Evolutionary conservation across 2,797 vertebrate genomes (phyloP), one percentile per base, ranked within the genome.

Genomic region (Pteronotus mesoamericanus): DNA sequence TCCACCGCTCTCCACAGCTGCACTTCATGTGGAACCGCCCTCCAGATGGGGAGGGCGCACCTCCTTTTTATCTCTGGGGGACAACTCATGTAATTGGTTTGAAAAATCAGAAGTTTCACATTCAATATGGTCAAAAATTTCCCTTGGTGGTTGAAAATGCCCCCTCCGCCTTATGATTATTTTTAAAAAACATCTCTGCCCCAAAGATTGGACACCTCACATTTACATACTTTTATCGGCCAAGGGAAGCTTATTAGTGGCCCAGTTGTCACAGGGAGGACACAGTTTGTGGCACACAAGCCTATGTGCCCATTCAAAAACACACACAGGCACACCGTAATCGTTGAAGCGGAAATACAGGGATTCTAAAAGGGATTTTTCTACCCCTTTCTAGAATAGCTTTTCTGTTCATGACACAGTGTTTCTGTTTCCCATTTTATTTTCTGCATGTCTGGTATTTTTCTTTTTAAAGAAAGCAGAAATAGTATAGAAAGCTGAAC

Each of bases 81-180:
- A 29, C 79, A 64, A 42, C 78, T 51, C 42, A 66, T 92, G 55
- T 59, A 79, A 59, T 86, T 95, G 93, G 37, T 90, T 77, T 75
- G 61, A 95, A 93, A 78, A 89, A 75, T 87, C 95, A 44, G 29
- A 91, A 94, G 89, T 94, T 94, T 93, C 89, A 91, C 91, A 61
- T 79, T 89, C 80, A 75, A 0, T 79, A 39, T 91, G 93, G 79
- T 86, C 77, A 78, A 10, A 83, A 77, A 80, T 94, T 53, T 80
- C 59, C 51, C 72, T 91, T 39, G 48, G 69, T 80, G 84, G 44
- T 88, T 96, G 91, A 29, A 96, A 74, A 75, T 57, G 68, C n/a
- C 39, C 18, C n/a, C 32, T 71, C n/a, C 32, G 46, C 53, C 46
- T 46, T 46, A 42, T 74, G 37, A 39, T n/a, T 53, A 57, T 75